phyloP scores from a whole-genome alignment of 1,140 invertebrate species.

The Mizuhopecten yessoensis region DNA sequence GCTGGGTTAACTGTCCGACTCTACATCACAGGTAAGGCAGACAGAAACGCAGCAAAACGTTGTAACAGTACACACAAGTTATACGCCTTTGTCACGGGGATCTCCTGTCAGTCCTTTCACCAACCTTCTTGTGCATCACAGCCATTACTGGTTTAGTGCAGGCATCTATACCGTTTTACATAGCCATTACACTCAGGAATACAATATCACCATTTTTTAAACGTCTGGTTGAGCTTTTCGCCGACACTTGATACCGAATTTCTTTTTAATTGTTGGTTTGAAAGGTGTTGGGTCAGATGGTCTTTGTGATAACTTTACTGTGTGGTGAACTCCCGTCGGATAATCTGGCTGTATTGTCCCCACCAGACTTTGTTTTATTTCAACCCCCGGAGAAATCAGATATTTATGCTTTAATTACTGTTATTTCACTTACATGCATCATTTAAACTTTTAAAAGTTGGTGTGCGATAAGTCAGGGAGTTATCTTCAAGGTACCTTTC shows the following conservation, averaged over 20 bases:
- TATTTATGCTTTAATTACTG: slow-evolving; percentile 34
- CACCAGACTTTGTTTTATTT: slow-evolving; percentile 17
- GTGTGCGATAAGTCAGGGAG: not conserved
- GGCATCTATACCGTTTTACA: not conserved
- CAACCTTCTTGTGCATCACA: not conserved
- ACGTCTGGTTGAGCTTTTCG: not conserved
- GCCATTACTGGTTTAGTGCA: not conserved
- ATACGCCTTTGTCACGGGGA: not conserved
- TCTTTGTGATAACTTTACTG: not conserved
- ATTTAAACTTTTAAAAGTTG: slow-evolving; percentile 16
- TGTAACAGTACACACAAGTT: slow-evolving; percentile 27
- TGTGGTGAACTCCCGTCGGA: not conserved
- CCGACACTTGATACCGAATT: not conserved
- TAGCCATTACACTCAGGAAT: not conserved
- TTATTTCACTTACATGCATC: slow-evolving; percentile 28
- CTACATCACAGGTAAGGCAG: not conserved
- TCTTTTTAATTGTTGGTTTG: slow-evolving; percentile 22
- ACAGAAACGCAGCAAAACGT: not conserved
- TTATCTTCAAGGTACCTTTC: not conserved
- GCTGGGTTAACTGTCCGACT: not conserved
- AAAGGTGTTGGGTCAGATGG: slow-evolving; percentile 18
- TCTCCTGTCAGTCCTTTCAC: not conserved
- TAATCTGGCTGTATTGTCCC: not conserved
- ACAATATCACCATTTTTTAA: not conserved
- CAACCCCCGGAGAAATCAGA: not conserved